Evolutionary conservation across 2,888 invertebrate genomes (phyloP).

Genomic region (Eumerus sabulonum): DNA sequence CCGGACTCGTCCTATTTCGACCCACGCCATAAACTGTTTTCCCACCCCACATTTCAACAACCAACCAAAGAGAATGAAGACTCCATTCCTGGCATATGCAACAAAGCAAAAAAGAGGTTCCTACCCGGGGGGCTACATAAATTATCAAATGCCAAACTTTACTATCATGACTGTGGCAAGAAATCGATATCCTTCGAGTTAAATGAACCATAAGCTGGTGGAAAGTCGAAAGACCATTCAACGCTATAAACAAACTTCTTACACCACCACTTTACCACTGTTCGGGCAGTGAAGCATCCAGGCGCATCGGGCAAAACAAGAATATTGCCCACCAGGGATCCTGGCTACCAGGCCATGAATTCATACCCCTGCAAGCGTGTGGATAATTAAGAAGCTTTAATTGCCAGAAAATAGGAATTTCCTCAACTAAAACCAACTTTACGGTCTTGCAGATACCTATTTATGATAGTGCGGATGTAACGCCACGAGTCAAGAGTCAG

Average conservation of each 20-base stretch:
- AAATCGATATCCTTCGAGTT: conserved; percentile 45
- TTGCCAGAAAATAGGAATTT: background rate
- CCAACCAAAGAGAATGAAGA: no score
- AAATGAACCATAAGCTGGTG: conserved; percentile 49
- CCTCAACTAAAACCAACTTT: background rate
- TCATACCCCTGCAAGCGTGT: conserved; percentile 19
- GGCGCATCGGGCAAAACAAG: background rate
- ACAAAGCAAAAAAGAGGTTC: no score
- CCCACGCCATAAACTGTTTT: no score
- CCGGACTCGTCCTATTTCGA: no score
- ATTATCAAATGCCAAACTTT: conserved; percentile 61
- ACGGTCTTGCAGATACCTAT: no score
- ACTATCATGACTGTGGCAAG: conserved; percentile 59
- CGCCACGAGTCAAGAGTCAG: no score
- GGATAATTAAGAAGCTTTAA: conserved; percentile 22
- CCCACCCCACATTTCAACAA: conserved; percentile 35
- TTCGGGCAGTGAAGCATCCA: no score
- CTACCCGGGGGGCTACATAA: conserved; percentile 27
- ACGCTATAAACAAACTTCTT: no score
- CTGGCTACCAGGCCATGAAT: conserved; percentile 3
- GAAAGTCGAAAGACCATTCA: conserved; percentile 41
- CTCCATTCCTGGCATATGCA: no score
- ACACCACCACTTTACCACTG: no score
- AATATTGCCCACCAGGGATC: conserved; percentile 49
- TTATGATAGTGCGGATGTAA: no score